Conservation (phyloP, 2,888 invertebrate species). For the Coenonympha glycerion region DNA sequence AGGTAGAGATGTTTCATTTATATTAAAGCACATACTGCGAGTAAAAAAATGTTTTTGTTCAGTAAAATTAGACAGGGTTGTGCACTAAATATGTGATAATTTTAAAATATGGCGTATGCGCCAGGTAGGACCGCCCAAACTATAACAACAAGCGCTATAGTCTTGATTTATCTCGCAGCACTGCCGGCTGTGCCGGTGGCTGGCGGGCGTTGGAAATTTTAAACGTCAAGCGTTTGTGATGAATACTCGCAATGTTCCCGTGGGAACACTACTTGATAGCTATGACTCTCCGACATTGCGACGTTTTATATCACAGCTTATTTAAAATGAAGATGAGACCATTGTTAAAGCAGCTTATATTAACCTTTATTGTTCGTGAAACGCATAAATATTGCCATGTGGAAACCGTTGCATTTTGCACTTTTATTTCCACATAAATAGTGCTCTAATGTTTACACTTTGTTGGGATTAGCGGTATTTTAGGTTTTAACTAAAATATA, state of each 20-base stretch:
- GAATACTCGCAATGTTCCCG: slow-evolving; percentile 72
- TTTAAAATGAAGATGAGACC: slow-evolving; percentile 26
- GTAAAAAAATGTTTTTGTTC: slow-evolving; percentile 12
- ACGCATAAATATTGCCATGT: neutral
- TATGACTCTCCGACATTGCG: slow-evolving; percentile 39
- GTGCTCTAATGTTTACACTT: neutral
- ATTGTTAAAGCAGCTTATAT: slow-evolving; percentile 11
- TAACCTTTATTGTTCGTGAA: slow-evolving; percentile 13
- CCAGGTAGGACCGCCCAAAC: slow-evolving; percentile 45
- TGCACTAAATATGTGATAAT: slow-evolving; percentile 27
- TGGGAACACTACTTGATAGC: slow-evolving; percentile 54
- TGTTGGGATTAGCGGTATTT: neutral
- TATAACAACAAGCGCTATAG: too few species aligned
- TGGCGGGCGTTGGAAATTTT: slow-evolving; percentile 55
- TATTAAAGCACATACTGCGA: neutral
- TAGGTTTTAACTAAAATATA: too few species aligned
- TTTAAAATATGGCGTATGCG: slow-evolving; percentile 34
- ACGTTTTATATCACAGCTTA: slow-evolving; percentile 36
- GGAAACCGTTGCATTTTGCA: neutral
- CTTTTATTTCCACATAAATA: neutral
- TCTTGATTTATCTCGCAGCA: slow-evolving; percentile 61
- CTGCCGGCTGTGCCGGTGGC: slow-evolving; percentile 48
- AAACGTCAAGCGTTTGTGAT: slow-evolving; percentile 73
- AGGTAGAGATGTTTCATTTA: neutral
- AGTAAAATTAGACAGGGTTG: slow-evolving; percentile 16